phyloP scores from a whole-genome alignment of 1,140 invertebrate species.

The Bombus difficillimus region DNA sequence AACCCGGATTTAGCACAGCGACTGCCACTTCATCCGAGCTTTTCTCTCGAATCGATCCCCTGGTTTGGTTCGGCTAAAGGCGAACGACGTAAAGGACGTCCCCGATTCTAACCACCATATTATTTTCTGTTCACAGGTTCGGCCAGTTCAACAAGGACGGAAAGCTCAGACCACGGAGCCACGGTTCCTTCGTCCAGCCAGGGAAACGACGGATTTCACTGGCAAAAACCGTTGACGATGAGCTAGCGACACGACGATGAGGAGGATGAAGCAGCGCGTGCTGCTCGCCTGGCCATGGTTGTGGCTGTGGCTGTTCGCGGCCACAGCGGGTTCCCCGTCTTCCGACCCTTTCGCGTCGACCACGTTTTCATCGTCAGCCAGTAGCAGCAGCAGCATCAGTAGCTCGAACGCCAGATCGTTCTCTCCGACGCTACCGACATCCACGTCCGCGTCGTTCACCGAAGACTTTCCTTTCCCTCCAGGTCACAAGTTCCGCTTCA shows the following conservation, averaged over 20 bases:
- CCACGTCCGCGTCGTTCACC: conserved; percentile 67
- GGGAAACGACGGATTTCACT: conserved; percentile 41
- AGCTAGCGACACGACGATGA: conserved; percentile 80
- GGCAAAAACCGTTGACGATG: conserved; percentile 70
- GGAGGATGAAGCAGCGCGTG: conserved; percentile 77
- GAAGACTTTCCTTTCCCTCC: conserved; percentile 44
- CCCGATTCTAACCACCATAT: background rate
- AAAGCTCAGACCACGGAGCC: background rate
- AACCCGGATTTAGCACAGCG: conserved; percentile 39
- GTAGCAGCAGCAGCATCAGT: conserved; percentile 2
- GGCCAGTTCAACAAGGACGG: conserved; percentile 11
- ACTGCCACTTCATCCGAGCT: conserved; percentile 11
- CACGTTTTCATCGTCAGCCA: conserved; percentile 34
- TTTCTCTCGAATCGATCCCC: conserved; percentile 2
- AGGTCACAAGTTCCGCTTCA: conserved; percentile 86
- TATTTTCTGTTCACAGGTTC: conserved; percentile 58
- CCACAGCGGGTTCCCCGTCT: conserved; percentile 74
- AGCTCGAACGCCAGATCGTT: conserved; percentile 33
- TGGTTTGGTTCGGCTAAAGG: background rate
- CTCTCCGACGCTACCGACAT: conserved; percentile 45
- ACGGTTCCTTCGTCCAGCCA: conserved; percentile 25
- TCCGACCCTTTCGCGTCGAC: conserved; percentile 55
- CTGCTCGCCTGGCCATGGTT: conserved; percentile 79
- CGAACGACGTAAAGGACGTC: background rate
- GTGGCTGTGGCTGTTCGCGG: conserved; percentile 78